Evolutionary conservation across 1,140 invertebrate species (phyloP).

Genomic region (Drosophila kanapiae): DNA sequence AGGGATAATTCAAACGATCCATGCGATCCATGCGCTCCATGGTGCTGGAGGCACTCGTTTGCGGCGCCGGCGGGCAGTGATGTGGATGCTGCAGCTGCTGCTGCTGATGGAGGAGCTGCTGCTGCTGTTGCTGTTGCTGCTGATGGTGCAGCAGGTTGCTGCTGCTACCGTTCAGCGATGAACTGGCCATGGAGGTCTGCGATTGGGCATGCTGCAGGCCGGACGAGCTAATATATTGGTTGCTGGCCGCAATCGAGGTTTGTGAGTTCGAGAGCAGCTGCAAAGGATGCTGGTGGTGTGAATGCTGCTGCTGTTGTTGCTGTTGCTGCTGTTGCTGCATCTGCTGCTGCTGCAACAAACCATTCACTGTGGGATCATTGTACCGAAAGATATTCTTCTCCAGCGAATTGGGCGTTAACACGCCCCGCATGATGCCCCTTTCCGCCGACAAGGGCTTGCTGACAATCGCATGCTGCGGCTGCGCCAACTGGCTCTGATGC

Average conservation of each 20-base stretch:
- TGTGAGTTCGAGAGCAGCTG: constrained; percentile 80
- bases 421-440: constrained; percentile 80
- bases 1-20: constrained; percentile 75
- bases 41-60: constrained; percentile 78
- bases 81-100: constrained; percentile 35
- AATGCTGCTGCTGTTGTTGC: constrained; percentile 36
- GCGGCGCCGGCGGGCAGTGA: constrained; percentile 79
- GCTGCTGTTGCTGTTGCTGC: constrained; percentile 48
- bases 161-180: constrained; percentile 84
- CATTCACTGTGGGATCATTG: constrained; percentile 89
- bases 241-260: constrained; percentile 71
- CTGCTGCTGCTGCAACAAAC: constrained; percentile 60
- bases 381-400: constrained; percentile 89
- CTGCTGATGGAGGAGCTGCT: constrained; percentile 37
- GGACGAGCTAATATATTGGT: constrained; percentile 21
- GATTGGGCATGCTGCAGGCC: constrained; percentile 85
- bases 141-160: constrained; percentile 67
- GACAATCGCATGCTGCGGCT: constrained; percentile 79
- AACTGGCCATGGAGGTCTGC: constrained; percentile 86
- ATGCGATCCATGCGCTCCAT: constrained; percentile 80
- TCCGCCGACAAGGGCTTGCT: constrained; percentile 78
- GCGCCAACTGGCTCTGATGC: constrained; percentile 69
- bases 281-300: constrained; percentile 37
- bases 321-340: constrained; percentile 43
- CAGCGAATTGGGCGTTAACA: constrained; percentile 83